These are phyloP conservation scores for Achlya flavicornis DNA, from an alignment of 2,888 invertebrate species.

Conservation along the genomic window DNA sequence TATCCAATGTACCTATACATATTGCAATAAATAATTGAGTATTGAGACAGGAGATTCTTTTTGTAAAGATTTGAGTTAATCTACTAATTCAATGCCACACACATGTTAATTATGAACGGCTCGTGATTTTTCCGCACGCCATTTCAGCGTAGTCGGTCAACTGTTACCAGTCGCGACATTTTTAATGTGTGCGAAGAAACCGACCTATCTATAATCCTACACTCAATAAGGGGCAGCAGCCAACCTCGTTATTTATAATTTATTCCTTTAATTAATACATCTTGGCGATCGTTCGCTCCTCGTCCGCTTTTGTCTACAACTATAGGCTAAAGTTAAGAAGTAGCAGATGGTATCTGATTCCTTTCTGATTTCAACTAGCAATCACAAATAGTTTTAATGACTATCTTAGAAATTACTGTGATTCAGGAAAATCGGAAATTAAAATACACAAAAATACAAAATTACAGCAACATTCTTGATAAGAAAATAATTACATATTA, in stretches of 20 bases:
- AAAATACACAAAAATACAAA: not conserved
- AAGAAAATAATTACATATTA: not conserved
- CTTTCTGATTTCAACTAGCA: conserved; percentile 13
- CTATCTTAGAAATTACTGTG: not conserved
- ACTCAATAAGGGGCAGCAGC: conserved; percentile 46
- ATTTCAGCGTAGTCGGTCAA: not conserved
- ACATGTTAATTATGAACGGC: too few species aligned
- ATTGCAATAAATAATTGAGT: too few species aligned
- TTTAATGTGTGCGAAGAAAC: not conserved
- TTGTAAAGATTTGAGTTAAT: not conserved
- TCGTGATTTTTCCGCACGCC: too few species aligned
- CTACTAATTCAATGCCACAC: not conserved
- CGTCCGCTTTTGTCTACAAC: conserved; percentile 25
- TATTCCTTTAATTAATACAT: conserved; percentile 74
- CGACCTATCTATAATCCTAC: conserved; percentile 29
- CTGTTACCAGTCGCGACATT: not conserved
- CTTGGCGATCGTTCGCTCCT: conserved; percentile 49
- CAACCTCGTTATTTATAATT: conserved; percentile 68
- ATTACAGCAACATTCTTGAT: not conserved
- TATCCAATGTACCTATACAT: too few species aligned
- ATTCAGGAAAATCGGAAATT: not conserved
- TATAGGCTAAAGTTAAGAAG: conserved; percentile 12
- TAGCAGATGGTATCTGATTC: conserved; percentile 11
- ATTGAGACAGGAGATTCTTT: too few species aligned
- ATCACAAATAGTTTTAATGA: not conserved